Conservation (phyloP, 1,140 invertebrate species). For the Ptiloglossa arizonensis region DNA sequence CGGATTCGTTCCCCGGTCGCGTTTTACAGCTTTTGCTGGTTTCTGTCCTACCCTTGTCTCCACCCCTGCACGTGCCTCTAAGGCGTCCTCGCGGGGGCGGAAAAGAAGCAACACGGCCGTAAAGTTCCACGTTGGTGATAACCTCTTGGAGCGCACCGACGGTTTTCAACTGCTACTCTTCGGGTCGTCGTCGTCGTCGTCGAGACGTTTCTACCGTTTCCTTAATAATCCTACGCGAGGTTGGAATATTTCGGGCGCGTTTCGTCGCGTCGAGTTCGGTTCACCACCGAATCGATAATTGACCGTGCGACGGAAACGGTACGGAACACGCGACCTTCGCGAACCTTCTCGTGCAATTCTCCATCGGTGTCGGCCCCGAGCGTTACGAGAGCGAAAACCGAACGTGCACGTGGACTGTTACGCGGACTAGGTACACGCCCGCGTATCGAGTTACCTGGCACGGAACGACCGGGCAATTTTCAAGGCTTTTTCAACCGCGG, state of each 20-base stretch:
- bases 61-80: background rate
- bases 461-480: too few species aligned
- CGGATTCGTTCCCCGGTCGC: constrained; percentile 30
- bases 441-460: too few species aligned
- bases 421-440: background rate
- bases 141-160: constrained; percentile 29
- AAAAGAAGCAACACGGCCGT: constrained; percentile 37
- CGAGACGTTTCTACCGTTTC: background rate
- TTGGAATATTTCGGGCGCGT: background rate
- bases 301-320: background rate
- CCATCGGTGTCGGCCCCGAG: constrained; percentile 29
- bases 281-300: constrained; percentile 12
- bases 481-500: too few species aligned
- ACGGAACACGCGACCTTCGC: background rate
- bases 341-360: constrained; percentile 27
- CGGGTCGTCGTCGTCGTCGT: background rate
- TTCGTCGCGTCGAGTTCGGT: background rate
- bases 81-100: constrained; percentile 31
- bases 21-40: constrained; percentile 27
- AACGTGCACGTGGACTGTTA: background rate
- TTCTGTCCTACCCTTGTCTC: too few species aligned
- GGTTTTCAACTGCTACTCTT: constrained; percentile 37
- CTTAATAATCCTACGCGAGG: too few species aligned
- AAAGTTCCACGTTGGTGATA: constrained; percentile 41
- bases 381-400: background rate